Evolutionary conservation across 2,888 invertebrate genomes (phyloP).

Genomic region (Ochropleura leucogaster): DNA sequence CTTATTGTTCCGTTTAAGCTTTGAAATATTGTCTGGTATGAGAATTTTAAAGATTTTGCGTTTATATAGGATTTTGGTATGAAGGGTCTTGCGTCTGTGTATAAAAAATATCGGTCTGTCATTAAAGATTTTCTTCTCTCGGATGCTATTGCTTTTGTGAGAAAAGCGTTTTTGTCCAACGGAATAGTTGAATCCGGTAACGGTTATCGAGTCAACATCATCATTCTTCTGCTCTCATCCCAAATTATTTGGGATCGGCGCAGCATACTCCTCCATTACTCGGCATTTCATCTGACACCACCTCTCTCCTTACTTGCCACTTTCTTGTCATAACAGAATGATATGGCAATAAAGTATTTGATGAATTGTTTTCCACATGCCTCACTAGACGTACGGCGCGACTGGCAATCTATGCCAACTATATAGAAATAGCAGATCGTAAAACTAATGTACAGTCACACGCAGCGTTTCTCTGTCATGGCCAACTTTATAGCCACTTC

Average conservation of each 20-base stretch:
- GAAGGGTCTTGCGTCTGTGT: not conserved
- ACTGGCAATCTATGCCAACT: constrained; percentile 55
- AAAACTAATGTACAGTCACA: constrained; percentile 56
- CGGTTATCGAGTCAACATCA: too few relatives aligned
- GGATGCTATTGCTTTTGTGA: not conserved
- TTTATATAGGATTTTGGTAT: not conserved
- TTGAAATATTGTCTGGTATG: not conserved
- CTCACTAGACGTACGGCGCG: constrained; percentile 27
- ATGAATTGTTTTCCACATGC: constrained; percentile 34
- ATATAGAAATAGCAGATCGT: constrained; percentile 63
- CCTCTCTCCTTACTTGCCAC: too few relatives aligned
- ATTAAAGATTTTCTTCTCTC: not conserved
- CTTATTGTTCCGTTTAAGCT: not conserved
- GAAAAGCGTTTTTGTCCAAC: not conserved
- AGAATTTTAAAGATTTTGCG: not conserved
- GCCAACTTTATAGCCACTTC: constrained; percentile 55
- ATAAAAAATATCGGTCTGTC: not conserved
- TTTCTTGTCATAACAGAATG: too few relatives aligned
- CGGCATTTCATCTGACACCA: too few relatives aligned
- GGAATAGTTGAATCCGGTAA: constrained; percentile 7
- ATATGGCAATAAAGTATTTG: constrained; percentile 4
- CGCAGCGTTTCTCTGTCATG: constrained; percentile 54
- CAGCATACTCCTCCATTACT: too few relatives aligned
- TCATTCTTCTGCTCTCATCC: too few relatives aligned
- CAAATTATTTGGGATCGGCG: too few relatives aligned